Conservation (phyloP, 37 sponge, comb jelly and placozoan genomes). For the Oopsacas minuta region DNA sequence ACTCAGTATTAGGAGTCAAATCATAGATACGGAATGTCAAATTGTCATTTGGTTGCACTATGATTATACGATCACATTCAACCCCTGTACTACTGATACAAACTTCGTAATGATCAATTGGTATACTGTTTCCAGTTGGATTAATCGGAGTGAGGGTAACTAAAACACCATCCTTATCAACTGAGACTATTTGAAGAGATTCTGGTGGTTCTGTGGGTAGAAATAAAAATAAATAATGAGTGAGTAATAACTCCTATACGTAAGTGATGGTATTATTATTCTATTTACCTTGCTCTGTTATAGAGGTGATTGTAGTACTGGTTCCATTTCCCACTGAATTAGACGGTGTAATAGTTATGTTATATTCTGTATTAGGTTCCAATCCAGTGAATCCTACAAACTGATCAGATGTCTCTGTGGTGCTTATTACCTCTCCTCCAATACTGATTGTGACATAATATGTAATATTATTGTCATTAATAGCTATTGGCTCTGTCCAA, state of each 20-base stretch:
- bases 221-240: not conserved
- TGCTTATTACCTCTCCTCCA: not conserved
- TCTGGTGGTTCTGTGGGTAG: not conserved
- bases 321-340: slow-evolving; percentile 7
- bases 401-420: not conserved
- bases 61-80: not conserved
- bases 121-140: not conserved
- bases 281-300: not conserved
- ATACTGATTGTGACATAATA: not conserved
- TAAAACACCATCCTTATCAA: not conserved
- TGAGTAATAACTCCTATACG: not conserved
- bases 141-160: not conserved
- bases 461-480: not conserved
- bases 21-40: not conserved
- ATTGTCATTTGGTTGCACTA: not conserved
- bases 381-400: not conserved
- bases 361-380: not conserved
- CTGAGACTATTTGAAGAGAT: not conserved
- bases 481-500: not conserved
- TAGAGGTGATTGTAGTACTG: not conserved
- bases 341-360: not conserved
- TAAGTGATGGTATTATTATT: not conserved
- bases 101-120: not conserved
- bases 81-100: not conserved
- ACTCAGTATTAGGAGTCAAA: not conserved